These are phyloP conservation scores for Drosophila grimshawi DNA, from an alignment of 1,140 invertebrate genomes.

Conservation along the genomic window DNA sequence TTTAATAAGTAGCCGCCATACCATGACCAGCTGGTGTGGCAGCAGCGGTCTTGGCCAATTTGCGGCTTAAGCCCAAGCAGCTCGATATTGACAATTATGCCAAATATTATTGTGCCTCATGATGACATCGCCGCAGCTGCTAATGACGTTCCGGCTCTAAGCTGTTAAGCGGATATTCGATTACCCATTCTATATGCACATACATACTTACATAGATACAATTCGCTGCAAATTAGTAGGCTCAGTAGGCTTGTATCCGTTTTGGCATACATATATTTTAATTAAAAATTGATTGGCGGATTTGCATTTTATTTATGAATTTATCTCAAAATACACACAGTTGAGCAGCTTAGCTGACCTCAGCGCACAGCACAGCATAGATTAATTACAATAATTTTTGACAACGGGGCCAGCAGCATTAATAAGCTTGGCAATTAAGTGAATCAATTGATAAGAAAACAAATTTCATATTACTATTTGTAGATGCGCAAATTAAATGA, in stretches of 20 bases:
- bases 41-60: constrained; percentile 52
- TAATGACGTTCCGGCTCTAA: constrained; percentile 61
- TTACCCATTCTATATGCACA: constrained; percentile 25
- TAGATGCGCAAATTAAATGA: no score
- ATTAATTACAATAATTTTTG: constrained; percentile 56
- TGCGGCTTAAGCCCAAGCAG: constrained; percentile 59
- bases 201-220: constrained; percentile 4
- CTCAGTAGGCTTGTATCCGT: constrained; percentile 30
- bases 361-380: constrained; percentile 6
- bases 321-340: constrained; percentile 38
- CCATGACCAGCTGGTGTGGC: constrained; percentile 46
- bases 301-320: constrained; percentile 68
- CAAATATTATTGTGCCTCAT: constrained; percentile 63
- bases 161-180: constrained; percentile 69
- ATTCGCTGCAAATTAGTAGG: constrained; percentile 54
- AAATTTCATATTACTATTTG: no score
- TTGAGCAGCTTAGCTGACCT: constrained; percentile 54
- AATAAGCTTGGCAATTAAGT: constrained; percentile 38
- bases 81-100: constrained; percentile 74
- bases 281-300: constrained; percentile 76
- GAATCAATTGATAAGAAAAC: neutral
- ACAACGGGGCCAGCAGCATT: constrained; percentile 17
- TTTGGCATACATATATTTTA: constrained; percentile 60
- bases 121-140: constrained; percentile 42
- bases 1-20: constrained; percentile 34